Base-by-base conservation (phyloP, 2,888 invertebrate species). In the Polymixis flavicincta region DNA sequence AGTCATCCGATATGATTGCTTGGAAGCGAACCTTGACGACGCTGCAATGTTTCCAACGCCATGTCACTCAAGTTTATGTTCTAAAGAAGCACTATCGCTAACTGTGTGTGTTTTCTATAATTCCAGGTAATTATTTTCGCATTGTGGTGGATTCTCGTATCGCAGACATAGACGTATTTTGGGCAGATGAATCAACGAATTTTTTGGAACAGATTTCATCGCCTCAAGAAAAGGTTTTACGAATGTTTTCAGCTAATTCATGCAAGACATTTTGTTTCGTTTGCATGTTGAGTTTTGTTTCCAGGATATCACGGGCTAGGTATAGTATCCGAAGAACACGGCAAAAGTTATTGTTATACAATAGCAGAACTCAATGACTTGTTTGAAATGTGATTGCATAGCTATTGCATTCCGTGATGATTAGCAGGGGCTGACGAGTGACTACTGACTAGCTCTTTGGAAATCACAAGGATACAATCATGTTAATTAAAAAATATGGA, bases 1-100 rank as follows among this genome's bases (percentile, higher is more conserved):
- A 80, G 80, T 83, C 80, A 82, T 83, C 70, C 80, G 76, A 80
- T 71, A 76, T 83, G 80, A 80, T 82, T 83, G 70, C 80, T 73
- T 57, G 57, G 64, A 76, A n/a, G n/a, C n/a, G n/a, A n/a, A 70
- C 72, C 84, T 83, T 83, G 72, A 63, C 66, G 57, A 67, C 54
- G 80, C 67, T 76, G 42, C 52, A 63, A 57, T 70, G 70, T 74
- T 60, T 74, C 57, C 57, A 63, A 71, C 72, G 80, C 72, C 80
- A 68, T 76, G 54, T 22, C 32, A 71, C 76, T 67, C 63, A 28
- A 59, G 19, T 50, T 42, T 60, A 50, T n/a, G n/a, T 55, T 32
- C 50, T 65, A 59, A 17, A 50, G 32, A 17, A 50, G 32, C 60
- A 48, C 55, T 52, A 54, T 52, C 32, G 50, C 54, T 60, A 60